Conservation (phyloP, 2,113 vertebrate species). For the Mormoops blainvillei region DNA sequence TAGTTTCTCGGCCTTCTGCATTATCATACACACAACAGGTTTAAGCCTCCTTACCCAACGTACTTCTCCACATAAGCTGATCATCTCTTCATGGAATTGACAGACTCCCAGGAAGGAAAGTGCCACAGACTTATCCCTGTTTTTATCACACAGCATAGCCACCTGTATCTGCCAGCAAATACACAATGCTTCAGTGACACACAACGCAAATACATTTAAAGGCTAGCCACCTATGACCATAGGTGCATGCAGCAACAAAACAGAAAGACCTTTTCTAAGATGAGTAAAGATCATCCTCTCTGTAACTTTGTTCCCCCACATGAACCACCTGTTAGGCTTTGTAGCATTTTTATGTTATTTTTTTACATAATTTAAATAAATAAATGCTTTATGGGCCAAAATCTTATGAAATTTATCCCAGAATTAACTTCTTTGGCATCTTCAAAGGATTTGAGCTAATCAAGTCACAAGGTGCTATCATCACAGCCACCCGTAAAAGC, state of each 20-base stretch:
- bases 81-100: not conserved
- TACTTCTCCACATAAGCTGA: not conserved
- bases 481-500: not conserved
- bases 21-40: not conserved
- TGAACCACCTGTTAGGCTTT: not conserved
- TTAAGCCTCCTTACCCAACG: not conserved
- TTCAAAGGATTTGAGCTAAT: not conserved
- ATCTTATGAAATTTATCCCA: not conserved
- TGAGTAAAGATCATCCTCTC: not conserved
- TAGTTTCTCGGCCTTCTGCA: not conserved
- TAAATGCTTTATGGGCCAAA: not conserved
- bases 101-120: not conserved
- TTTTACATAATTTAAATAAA: not conserved
- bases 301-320: not conserved
- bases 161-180: not conserved
- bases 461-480: not conserved
- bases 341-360: not conserved
- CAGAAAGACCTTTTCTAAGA: not conserved
- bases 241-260: not conserved
- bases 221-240: not conserved
- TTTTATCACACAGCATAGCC: not conserved
- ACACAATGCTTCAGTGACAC: not conserved
- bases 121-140: not conserved
- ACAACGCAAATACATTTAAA: not conserved
- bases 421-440: not conserved